Evolutionary conservation across 2,113 vertebrate species (phyloP), one percentile per base, ranked within the genome.

Genomic region (Dipodomys merriami): DNA sequence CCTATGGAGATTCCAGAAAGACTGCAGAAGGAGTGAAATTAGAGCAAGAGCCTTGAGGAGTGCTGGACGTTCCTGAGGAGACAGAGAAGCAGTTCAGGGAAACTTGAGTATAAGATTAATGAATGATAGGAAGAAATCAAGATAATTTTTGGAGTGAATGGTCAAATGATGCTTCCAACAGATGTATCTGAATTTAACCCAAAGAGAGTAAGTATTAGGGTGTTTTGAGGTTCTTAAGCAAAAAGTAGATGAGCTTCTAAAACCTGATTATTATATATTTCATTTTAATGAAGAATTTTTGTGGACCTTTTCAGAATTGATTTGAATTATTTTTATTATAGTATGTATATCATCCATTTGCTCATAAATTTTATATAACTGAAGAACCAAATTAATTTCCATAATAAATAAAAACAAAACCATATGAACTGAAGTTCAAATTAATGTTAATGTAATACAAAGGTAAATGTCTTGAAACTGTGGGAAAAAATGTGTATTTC

Each of bases 321-420:
- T 2, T 67, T 57, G 64, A 74, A 60, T 39, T 78, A 62, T 62
- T 84, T 68, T 94, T 92, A 62, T 92, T 79, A 23, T 94, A 22
- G 53, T 71, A 64, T 53, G 3, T 71, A 90, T 60, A 5, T 67
- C 69, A 27, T 74, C 90, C 11, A 30, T 80, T 94, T 82, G 33
- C 53, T 85, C 82, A 62, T 72, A 73, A 11, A 30, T 67, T 91
- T 94, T 91, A 77, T 89, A 60, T 27, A 93, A 44, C 19, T 20
- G 33, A 84, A 87, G 33, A 84, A 15, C 30, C 57, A 92, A 88
- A 81, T 84, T 77, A 73, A 84, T 83, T 72, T 90, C 78, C 7
- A 83, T 91, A 79, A 91, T 25, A 90, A 60, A 77, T 92, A 64
- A 69, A 92, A 94, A 83, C 27, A 90, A 96, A 89, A 65, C 33